These are phyloP conservation scores for Epistrophella euchroma DNA, from an alignment of 2,888 invertebrate genomes.

Conservation along the genomic window DNA sequence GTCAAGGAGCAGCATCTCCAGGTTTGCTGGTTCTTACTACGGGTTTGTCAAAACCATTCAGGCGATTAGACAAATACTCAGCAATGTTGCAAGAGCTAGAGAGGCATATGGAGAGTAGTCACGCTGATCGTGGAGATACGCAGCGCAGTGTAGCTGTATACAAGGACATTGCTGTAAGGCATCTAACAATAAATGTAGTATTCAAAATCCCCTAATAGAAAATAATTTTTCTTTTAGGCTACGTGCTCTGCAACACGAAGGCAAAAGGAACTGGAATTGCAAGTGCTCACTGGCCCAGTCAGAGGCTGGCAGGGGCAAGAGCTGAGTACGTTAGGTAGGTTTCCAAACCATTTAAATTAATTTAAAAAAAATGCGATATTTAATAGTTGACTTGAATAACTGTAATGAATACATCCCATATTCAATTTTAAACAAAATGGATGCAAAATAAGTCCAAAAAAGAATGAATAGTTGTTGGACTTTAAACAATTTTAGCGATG, in stretches of 20 bases:
- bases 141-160: constrained; percentile 97
- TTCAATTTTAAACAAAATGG: too few relatives aligned
- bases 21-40: constrained; percentile 96
- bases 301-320: constrained; percentile 97
- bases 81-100: constrained; percentile 97
- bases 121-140: constrained; percentile 97
- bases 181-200: neutral
- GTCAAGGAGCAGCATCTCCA: constrained; percentile 92
- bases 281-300: constrained; percentile 97
- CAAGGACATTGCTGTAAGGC: constrained; percentile 95
- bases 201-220: neutral
- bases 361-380: neutral
- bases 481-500: too few relatives aligned
- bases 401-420: too few relatives aligned
- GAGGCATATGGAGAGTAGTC: constrained; percentile 96
- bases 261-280: constrained; percentile 97
- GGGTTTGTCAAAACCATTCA: constrained; percentile 97
- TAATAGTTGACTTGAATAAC: neutral
- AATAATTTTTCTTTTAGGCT: constrained; percentile 86
- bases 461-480: too few relatives aligned
- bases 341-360: neutral
- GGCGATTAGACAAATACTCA: constrained; percentile 97
- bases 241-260: constrained; percentile 93
- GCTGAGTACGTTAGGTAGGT: constrained; percentile 83
- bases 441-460: too few relatives aligned